Evolutionary conservation across 2,113 vertebrate species (phyloP).

Genomic region (Prinia subflava): DNA sequence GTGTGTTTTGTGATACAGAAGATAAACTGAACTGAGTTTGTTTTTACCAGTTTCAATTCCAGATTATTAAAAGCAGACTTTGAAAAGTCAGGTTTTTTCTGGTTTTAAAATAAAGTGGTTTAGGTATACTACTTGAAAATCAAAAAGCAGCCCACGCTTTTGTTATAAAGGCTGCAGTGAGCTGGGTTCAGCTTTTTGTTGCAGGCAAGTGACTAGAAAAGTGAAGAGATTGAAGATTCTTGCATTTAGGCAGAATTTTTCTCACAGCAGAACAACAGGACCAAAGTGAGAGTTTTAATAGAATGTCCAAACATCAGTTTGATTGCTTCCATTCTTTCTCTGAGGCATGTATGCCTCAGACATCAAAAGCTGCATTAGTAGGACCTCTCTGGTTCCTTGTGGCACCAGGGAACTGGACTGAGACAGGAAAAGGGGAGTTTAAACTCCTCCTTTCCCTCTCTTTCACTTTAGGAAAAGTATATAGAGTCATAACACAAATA

Average conservation of each 20-base stretch:
- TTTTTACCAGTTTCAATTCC: background rate
- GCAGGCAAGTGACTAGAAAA: background rate
- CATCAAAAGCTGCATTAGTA: background rate
- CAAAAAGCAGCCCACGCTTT: background rate
- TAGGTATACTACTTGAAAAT: background rate
- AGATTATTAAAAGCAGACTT: background rate
- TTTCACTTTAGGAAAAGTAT: background rate
- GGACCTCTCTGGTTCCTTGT: background rate
- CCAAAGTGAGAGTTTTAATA: background rate
- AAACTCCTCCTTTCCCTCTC: background rate
- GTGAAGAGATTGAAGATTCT: background rate
- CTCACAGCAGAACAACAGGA: background rate
- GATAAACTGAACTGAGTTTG: background rate
- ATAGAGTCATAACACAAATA: rapidly evolving
- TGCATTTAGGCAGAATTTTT: background rate
- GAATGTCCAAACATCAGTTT: background rate
- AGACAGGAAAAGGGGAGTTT: background rate
- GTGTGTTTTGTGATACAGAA: background rate
- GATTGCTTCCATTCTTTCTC: background rate
- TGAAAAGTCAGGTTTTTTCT: background rate
- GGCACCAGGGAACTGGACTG: background rate
- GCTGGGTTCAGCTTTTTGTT: background rate
- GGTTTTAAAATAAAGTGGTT: background rate
- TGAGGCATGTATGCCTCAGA: no score
- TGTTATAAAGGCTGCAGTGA: background rate